phyloP scores from a whole-genome alignment of 2,888 invertebrate species.

The Orthonychiurus folsomi region DNA sequence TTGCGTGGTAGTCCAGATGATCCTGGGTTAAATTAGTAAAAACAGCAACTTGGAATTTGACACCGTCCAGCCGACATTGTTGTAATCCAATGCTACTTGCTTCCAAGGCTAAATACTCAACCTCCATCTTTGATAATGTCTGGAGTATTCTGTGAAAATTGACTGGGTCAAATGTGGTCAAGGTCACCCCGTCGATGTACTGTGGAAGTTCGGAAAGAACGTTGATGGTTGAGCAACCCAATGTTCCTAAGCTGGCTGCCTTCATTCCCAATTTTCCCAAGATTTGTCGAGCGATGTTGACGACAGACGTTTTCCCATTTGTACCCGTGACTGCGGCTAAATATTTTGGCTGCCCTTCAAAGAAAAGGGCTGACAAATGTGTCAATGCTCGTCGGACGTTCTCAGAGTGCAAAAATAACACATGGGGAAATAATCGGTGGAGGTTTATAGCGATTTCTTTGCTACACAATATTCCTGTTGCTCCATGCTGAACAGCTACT shows the following conservation, averaged over 20 bases:
- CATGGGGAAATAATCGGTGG: background rate
- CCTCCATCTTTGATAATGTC: background rate
- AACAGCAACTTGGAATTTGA: background rate
- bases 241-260: background rate
- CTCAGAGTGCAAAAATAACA: background rate
- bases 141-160: background rate
- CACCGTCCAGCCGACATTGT: background rate
- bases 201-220: too few relatives aligned
- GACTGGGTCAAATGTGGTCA: background rate
- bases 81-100: background rate
- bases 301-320: background rate
- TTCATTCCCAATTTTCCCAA: background rate
- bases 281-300: background rate
- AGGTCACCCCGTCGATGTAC: background rate
- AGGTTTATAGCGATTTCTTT: background rate
- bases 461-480: background rate
- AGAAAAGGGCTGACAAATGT: background rate
- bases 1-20: constrained; percentile 3
- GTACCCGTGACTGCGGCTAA: background rate
- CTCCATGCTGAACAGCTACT: background rate
- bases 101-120: background rate
- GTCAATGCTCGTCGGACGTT: background rate
- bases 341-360: background rate
- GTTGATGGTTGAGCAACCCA: background rate
- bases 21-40: constrained; percentile 4